phyloP scores from a whole-genome alignment of 2,113 vertebrate species.

The Albula glossodonta region DNA sequence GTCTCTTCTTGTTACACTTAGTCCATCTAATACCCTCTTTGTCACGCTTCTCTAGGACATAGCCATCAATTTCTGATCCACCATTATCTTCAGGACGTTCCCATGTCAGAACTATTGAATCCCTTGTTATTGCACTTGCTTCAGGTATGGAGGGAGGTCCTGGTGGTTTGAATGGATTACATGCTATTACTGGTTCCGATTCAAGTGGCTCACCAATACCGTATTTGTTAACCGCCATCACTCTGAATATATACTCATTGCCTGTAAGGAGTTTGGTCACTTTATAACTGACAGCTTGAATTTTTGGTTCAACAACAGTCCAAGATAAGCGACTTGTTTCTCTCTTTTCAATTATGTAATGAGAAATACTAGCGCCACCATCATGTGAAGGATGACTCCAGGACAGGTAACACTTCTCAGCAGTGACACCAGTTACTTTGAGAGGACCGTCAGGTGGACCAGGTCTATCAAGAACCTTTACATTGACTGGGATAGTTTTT shows the following conservation, averaged over 20 bases:
- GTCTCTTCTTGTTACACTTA: slow-evolving; percentile 94
- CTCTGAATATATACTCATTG: slow-evolving; percentile 97
- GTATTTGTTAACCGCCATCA: slow-evolving; percentile 97
- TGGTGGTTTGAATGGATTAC: slow-evolving; percentile 89
- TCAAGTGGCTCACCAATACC: slow-evolving; percentile 92
- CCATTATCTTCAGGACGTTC: slow-evolving; percentile 86
- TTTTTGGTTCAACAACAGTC: slow-evolving; percentile 92
- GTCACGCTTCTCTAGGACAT: slow-evolving; percentile 94
- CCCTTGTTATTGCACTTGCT: slow-evolving; percentile 85
- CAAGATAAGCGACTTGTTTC: slow-evolving; percentile 96
- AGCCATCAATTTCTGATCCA: slow-evolving; percentile 92
- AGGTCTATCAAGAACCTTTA: slow-evolving; percentile 94
- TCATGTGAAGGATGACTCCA: slow-evolving; percentile 93
- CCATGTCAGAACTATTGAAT: slow-evolving; percentile 94
- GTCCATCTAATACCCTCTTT: slow-evolving; percentile 95
- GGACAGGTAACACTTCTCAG: slow-evolving; percentile 94
- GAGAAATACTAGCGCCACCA: slow-evolving; percentile 88
- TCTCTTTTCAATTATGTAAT: slow-evolving; percentile 96
- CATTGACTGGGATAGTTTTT: slow-evolving; percentile 88
- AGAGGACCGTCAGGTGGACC: slow-evolving; percentile 93
- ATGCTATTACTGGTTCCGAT: slow-evolving; percentile 87
- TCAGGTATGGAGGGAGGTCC: slow-evolving; percentile 88
- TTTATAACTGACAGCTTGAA: slow-evolving; percentile 93
- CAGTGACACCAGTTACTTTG: slow-evolving; percentile 87
- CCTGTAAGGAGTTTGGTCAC: slow-evolving; percentile 91